Base-by-base conservation (phyloP, 2,113 vertebrate species). In the Cyprinodon variegatus region DNA sequence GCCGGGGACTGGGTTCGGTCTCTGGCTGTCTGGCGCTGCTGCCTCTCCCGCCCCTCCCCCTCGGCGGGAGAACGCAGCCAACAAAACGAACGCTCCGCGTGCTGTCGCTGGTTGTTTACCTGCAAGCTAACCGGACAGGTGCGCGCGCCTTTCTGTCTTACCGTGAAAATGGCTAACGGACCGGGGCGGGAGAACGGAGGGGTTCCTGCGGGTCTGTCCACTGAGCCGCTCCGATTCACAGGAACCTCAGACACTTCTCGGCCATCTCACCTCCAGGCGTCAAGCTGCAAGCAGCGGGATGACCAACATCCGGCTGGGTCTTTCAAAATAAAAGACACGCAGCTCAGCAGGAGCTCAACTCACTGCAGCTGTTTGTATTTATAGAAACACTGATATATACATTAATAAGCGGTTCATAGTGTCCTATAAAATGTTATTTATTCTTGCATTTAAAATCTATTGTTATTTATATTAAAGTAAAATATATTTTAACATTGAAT, bases 41-140 rank as follows among this genome's bases (percentile, higher is more conserved):
- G 50, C 76, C 20, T 17, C 81, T 65, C 59, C 85, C 73, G 79
- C 83, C 88, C 89, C 88, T 84, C 88, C 86, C 88, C 88, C 87
- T 84, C 89, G 84, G 84, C 86, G 88, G 81, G 90, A 91, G 88
- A 83, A 70, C 82, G 74, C 78, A 71, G 65, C 60, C 10, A 57
- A 76, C 81, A 67, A 88, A 89, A 83, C 86, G 84, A 91, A 73
- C 88, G 86, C 87, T 65, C 78, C 63, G 74, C 79, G 85, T 41
- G 61, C n/a, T 72, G 40, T 57, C 66, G 66, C 64, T 50, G 69
- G 40, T 76, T 70, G 82, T 85, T 82, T 84, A 81, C 75, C 85
- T 83, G 78, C 63, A 60, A 38, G 65, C 68, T 37, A 68, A 36
- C 72, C 64, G 61, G 69, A 41, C 76, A 57, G 74, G 68, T 65